Conservation (phyloP, 1,140 invertebrate species). For the Aethina tumida region DNA sequence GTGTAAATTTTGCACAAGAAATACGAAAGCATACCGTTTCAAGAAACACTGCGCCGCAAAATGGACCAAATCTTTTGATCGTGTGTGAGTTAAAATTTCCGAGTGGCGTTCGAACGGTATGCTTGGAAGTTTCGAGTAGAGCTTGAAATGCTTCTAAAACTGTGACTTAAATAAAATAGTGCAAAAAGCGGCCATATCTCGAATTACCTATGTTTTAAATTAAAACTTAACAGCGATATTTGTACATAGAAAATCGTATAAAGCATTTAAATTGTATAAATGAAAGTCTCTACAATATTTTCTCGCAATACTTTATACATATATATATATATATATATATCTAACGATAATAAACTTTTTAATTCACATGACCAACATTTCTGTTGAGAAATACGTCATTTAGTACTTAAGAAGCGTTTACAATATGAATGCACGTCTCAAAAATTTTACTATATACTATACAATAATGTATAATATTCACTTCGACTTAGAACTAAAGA, state of each 20-base stretch:
- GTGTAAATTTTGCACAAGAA: constrained; percentile 14
- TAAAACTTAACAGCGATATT: constrained; percentile 15
- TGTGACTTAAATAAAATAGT: constrained; percentile 20
- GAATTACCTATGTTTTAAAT: constrained; percentile 20
- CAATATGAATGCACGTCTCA: constrained; percentile 2
- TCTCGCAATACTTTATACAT: constrained; percentile 9
- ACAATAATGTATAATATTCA: constrained; percentile 1
- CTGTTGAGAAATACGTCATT: constrained; percentile 1
- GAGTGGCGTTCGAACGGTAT: too few species aligned
- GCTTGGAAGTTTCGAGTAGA: constrained; percentile 14
- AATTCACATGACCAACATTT: neutral
- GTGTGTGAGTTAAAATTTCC: too few species aligned
- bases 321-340: constrained; percentile 2
- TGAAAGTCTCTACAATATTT: constrained; percentile 12
- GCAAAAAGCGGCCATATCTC: constrained; percentile 16
- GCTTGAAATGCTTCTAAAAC: constrained; percentile 18
- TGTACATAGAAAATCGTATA: constrained; percentile 10
- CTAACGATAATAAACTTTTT: constrained; percentile 5
- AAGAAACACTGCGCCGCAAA: too few species aligned
- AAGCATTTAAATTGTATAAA: constrained; percentile 13
- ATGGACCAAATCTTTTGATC: too few species aligned
- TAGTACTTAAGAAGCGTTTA: neutral
- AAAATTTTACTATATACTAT: constrained; percentile 4
- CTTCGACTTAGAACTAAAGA: too few species aligned
- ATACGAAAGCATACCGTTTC: too few species aligned